Base-by-base conservation (phyloP, 2,888 invertebrate species). In the Phrixothrix hirtus region DNA sequence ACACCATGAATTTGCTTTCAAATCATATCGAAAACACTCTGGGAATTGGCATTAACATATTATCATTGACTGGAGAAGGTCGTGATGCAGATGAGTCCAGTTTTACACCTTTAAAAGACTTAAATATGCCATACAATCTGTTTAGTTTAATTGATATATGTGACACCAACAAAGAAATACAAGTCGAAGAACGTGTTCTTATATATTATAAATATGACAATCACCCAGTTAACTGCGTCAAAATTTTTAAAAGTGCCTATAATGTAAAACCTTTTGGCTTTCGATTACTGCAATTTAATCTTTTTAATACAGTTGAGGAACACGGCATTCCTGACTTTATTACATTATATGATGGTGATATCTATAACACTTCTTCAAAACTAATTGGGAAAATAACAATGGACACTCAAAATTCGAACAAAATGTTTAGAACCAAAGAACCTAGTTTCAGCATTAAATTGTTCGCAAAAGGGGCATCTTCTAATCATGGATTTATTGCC, bases 161-260 rank as follows among this genome's bases (percentile, higher is more conserved):
- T 74, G 95, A 96, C 70, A 90, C 95, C 1, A 87, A 89, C 44
- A 99, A 99, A 77, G 89, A 92, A 70, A 85, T 99, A 10, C 81
- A 83, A 1, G 84, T 99, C 1, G 91, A 94, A 72, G 95, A 97
- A 70, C 81, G 97, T 35, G 84, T 97, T 2, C 75, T 98, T 0
- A 72, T 99, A 12, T 99, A 96, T 72, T 97, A 95, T 76, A 98
- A 97, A 73, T 99, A 99, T 68, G 95, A 95, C 68, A 95, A 95
- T 63, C 87, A 89, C 72, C 93, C 96, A 0, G 92, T 96, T 0
- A 98, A 97, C 71, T 99, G 98, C 71, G 92, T 98, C 0, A 99
- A 99, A 76, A 94, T 97, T 62, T 95, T 99, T 72, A 88, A 89
- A 46, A 91, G 94, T 55, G 85, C 86, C 52, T 90, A 86, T 68